Evolutionary conservation across 2,888 invertebrate genomes (phyloP).

Genomic region (Dasysyrphus tricinctus): DNA sequence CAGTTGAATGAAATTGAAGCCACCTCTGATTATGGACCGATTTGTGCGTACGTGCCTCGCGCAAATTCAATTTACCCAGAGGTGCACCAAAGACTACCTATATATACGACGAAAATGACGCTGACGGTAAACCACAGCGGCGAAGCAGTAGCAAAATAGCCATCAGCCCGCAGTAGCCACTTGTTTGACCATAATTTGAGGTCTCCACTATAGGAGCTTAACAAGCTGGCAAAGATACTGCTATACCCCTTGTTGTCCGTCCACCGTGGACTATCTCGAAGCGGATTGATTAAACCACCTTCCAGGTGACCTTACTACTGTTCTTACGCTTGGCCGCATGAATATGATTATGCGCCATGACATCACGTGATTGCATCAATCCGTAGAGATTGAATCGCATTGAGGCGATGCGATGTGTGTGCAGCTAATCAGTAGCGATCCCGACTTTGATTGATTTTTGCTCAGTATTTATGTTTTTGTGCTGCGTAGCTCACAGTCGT

Average conservation of each 20-base stretch:
- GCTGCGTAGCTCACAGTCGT: slow-evolving; percentile 24
- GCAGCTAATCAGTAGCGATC: slow-evolving; percentile 65
- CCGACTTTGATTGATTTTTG: slow-evolving; percentile 71
- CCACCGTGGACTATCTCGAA: slow-evolving; percentile 31
- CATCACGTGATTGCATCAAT: slow-evolving; percentile 75
- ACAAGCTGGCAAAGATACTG: slow-evolving; percentile 64
- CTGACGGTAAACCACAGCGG: slow-evolving; percentile 56
- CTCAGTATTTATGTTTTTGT: not conserved
- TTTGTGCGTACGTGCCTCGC: slow-evolving; percentile 82
- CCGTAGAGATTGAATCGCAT: slow-evolving; percentile 68
- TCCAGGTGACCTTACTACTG: slow-evolving; percentile 82
- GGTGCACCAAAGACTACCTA: slow-evolving; percentile 6
- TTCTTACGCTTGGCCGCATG: slow-evolving; percentile 79
- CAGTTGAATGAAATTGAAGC: slow-evolving; percentile 75
- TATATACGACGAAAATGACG: not conserved
- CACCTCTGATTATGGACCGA: slow-evolving; percentile 79
- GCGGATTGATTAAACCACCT: slow-evolving; percentile 82
- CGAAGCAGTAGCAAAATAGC: slow-evolving; percentile 56
- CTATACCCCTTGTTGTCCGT: not conserved
- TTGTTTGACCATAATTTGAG: slow-evolving; percentile 74
- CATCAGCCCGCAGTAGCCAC: slow-evolving; percentile 55
- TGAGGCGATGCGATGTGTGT: slow-evolving; percentile 54
- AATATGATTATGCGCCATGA: slow-evolving; percentile 73
- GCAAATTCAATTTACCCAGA: slow-evolving; percentile 81
- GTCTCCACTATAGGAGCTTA: slow-evolving; percentile 62